Evolutionary conservation across 2,888 invertebrate genomes (phyloP).

Genomic region (Tinea trinotella): DNA sequence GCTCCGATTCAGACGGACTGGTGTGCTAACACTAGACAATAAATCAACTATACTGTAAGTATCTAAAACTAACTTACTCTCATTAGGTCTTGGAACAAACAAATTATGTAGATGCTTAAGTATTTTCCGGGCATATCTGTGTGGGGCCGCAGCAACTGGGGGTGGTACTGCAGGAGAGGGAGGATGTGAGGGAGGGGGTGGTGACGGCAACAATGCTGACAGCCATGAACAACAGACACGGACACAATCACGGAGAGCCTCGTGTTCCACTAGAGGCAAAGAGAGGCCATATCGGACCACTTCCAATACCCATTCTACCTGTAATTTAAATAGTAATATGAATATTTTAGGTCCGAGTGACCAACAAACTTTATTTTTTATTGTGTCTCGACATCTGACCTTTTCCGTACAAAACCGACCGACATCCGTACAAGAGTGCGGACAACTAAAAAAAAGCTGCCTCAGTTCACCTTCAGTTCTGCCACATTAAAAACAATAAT

Average conservation of each 20-base stretch:
- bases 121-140: conserved; percentile 91
- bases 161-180: conserved; percentile 91
- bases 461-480: too few relatives aligned
- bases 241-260: conserved; percentile 95
- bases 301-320: conserved; percentile 92
- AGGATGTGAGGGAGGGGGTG: conserved; percentile 88
- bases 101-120: conserved; percentile 94
- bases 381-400: too few relatives aligned
- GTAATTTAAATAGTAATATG: conserved; percentile 20
- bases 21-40: too few relatives aligned
- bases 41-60: too few relatives aligned
- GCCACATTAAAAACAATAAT: too few relatives aligned
- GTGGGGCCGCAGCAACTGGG: conserved; percentile 91
- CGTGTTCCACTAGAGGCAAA: conserved; percentile 91
- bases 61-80: conserved; percentile 82
- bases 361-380: too few relatives aligned
- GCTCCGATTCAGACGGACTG: too few relatives aligned
- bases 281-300: conserved; percentile 93
- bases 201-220: conserved; percentile 85
- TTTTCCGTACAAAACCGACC: too few relatives aligned
- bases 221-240: conserved; percentile 98
- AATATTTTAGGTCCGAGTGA: too few relatives aligned
- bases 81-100: conserved; percentile 93
- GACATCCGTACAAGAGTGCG: too few relatives aligned
- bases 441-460: too few relatives aligned